A percentile compares a stretch with the other conserved stretches of the same genome.
Evolutionary conservation across 2,888 invertebrate genomes (phyloP).

Genomic region (Drosophila phalerata): DNA sequence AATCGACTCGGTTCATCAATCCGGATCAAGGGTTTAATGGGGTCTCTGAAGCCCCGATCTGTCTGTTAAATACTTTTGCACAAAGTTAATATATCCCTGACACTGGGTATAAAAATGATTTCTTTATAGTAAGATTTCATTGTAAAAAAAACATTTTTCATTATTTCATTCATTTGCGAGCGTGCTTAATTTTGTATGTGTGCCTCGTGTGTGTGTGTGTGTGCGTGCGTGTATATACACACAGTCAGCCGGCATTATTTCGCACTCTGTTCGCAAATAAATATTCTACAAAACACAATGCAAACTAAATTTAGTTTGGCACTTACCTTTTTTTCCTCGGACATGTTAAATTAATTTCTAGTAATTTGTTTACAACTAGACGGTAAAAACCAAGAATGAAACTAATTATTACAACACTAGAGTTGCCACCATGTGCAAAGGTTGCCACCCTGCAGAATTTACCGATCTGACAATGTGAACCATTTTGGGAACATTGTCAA

Average conservation of each 20-base stretch:
- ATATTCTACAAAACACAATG: neutral
- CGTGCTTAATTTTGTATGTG: neutral
- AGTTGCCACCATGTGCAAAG: too few species aligned
- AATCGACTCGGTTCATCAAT: too few species aligned
- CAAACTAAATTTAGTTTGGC: neutral
- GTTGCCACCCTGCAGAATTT: too few species aligned
- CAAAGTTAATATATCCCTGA: too few species aligned
- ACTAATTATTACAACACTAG: slow-evolving; percentile 2
- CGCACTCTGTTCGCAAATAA: neutral
- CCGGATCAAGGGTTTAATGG: too few species aligned
- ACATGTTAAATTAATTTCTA: slow-evolving; percentile 14
- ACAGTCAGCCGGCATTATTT: slow-evolving; percentile 28
- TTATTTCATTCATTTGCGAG: slow-evolving; percentile 15
- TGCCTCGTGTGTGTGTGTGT: slow-evolving; percentile 1
- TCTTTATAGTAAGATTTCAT: neutral
- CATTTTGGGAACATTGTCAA: too few species aligned
- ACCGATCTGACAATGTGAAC: too few species aligned
- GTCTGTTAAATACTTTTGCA: too few species aligned
- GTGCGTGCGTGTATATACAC: neutral
- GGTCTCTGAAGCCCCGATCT: too few species aligned
- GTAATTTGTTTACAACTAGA: slow-evolving; percentile 1
- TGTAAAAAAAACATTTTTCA: neutral
- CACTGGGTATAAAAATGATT: too few species aligned
- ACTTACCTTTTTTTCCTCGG: slow-evolving; percentile 34
- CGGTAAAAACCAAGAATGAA: slow-evolving; percentile 1